These are phyloP conservation scores for Crotalus viridis DNA, from an alignment of 2,113 vertebrate genomes.

Conservation along the genomic window DNA sequence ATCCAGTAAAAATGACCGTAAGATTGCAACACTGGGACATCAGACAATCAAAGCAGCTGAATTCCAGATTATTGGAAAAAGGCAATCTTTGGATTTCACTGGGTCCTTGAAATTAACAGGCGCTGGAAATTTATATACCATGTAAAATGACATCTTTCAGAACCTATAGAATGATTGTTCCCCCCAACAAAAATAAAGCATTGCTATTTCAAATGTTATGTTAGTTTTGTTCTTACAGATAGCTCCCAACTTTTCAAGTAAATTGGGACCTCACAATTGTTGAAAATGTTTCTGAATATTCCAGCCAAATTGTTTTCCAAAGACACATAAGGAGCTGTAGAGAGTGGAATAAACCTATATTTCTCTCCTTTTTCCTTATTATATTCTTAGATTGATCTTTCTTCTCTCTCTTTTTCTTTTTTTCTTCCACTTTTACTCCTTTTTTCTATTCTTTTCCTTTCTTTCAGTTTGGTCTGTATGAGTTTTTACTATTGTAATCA, in stretches of 20 bases:
- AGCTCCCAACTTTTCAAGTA: not conserved
- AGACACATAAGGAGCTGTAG: not conserved
- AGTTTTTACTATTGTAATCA: not conserved
- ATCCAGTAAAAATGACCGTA: slow-evolving; percentile 52
- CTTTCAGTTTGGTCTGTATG: not conserved
- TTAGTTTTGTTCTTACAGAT: not conserved
- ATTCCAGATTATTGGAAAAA: not conserved
- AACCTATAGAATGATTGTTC: not conserved
- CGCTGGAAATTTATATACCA: not conserved
- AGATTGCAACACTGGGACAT: slow-evolving; percentile 37
- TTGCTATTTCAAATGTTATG: not conserved
- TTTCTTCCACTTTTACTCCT: not conserved
- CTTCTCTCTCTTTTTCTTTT: not conserved
- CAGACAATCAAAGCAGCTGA: slow-evolving; percentile 38
- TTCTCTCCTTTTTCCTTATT: not conserved
- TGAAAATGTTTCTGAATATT: not conserved
- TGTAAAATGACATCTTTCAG: slow-evolving; percentile 7
- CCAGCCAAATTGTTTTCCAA: not conserved
- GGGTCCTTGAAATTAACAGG: slow-evolving; percentile 33
- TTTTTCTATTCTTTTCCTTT: not conserved
- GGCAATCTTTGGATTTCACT: slow-evolving; percentile 24
- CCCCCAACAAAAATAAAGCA: not conserved
- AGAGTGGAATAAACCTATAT: not conserved
- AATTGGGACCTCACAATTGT: not conserved
- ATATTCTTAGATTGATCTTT: not conserved